Evolutionary conservation across 2,797 vertebrate species (phyloP), one percentile per base, ranked within the genome.

Genomic region (Scolopax rusticola): DNA sequence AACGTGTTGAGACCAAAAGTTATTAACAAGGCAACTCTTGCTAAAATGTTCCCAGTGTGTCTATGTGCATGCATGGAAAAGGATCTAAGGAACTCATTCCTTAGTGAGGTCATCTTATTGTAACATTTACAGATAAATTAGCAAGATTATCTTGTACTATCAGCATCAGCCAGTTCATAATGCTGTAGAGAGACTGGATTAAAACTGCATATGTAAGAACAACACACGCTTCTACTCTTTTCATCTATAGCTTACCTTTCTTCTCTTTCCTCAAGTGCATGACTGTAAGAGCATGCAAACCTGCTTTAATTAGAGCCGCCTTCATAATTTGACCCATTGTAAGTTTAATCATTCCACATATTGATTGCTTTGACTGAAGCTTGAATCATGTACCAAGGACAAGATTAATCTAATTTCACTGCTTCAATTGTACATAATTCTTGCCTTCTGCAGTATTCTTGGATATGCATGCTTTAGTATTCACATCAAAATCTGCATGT

Each of bases 171-270:
- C 32, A 59, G 59, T 33, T 32, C 32, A 11, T 76, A 68, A 68
- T 50, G 36, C 54, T 78, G 16, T 69, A n/a, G 20, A 71, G 57
- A 87, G 56, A 71, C 36, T 61, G 71, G 78, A 94, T 95, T 96
- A 95, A 71, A 87, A 64, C 23, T 68, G 81, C 75, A 71, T 64
- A 60, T 63, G 63, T 67, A 93, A 84, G 68, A 90, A 80, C 36
- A 84, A 73, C 13, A 1, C 15, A 17, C 67, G 24, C 63, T 90
- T 93, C 47, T 90, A 93, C 86, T 94, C 85, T 80, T 87, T 96
- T 87, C 36, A 82, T 92, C 77, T 79, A 30, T 32, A 84, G 73
- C 56, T 64, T 90, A n/a, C 70, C 63, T 82, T 87, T 76, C n/a
- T 68, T 77, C 28, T 74, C 30, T 59, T 48, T 63, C 56, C 57